Evolutionary conservation across 2,797 vertebrate genomes (phyloP), one percentile per base, ranked within the genome.

Genomic region (Lacerta agilis): DNA sequence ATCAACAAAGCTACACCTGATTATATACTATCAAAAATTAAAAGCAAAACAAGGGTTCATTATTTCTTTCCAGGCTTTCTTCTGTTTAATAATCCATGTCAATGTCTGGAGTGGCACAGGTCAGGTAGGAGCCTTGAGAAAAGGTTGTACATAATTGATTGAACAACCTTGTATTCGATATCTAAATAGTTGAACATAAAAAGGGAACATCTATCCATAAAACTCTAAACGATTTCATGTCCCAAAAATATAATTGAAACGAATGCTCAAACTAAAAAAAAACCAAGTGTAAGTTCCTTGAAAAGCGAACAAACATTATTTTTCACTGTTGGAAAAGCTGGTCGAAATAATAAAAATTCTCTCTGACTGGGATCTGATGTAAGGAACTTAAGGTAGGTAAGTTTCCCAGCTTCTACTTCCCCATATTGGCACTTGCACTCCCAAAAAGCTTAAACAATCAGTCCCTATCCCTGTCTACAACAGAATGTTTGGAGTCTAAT

Each of bases 111-210:
- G 17, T 79, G 4, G 2, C 61, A 86, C 45, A 33, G 79, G 33
- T 58, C 61, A 94, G 36, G 33, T 90, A 13, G 9, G 85, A 89
- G 43, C 82, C 64, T 86, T 33, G 36, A 90, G 38, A 7, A 91
- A 92, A 91, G 27, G 3, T 79, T 90, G 86, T 91, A 86, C 89
- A 86, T 92, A 93, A 95, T 93, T 93, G 79, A 92, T 86, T 79
- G 45, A 90, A 91, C 23, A 67, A 90, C 36, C 27, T 91, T 91
- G 33, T 87, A n/a, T 69, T 89, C 36, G 91, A 45, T 20, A 94
- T 58, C 66, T 86, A 41, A 61, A 55, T 58, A 58, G 69, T 17
- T 25, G 29, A 41, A 82, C 61, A 66, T 29, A 82, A 67, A 94
- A 95, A 90, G 0, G 0, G 23, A 90, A 25, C 1, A 87, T 93